Percentiles rank a stretch among this genome's conserved stretches.
Evolutionary conservation across 2,113 vertebrate species (phyloP).

Genomic region (Centropristis striata): DNA sequence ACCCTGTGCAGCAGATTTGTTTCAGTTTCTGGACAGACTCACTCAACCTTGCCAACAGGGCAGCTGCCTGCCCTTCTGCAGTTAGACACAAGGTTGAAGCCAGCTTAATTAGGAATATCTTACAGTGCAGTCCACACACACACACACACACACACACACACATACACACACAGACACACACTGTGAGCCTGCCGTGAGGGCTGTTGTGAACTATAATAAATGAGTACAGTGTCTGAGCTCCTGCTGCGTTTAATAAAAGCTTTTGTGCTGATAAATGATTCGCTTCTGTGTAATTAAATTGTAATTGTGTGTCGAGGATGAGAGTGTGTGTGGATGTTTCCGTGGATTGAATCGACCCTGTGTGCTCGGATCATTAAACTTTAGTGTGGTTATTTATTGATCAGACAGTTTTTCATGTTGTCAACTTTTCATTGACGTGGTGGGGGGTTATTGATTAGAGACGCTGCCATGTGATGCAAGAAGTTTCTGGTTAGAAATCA

Average conservation of each 20-base stretch:
- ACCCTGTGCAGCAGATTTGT: background rate
- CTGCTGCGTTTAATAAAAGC: slow-evolving; percentile 46
- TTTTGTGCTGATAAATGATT: slow-evolving; percentile 45
- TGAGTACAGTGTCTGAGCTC: slow-evolving; percentile 25
- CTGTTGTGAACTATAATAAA: slow-evolving; percentile 30
- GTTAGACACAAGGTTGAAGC: slow-evolving; percentile 39
- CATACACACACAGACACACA: slow-evolving; percentile 9
- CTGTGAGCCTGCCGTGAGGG: slow-evolving; percentile 4
- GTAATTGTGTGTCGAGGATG: slow-evolving; percentile 5
- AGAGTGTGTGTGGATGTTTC: background rate
- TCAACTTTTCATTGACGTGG: background rate
- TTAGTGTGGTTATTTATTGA: slow-evolving; percentile 8
- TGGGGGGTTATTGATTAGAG: background rate
- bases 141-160: slow-evolving; percentile 41
- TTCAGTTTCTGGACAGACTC: slow-evolving; percentile 9
- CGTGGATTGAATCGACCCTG: background rate
- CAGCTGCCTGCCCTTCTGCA: slow-evolving; percentile 45
- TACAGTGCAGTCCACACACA: slow-evolving; percentile 13
- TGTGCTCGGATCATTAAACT: background rate
- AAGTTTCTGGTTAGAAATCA: background rate
- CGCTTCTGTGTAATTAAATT: slow-evolving; percentile 33
- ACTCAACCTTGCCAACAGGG: slow-evolving; percentile 15
- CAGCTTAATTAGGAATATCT: slow-evolving; percentile 36
- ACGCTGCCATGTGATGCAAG: background rate
- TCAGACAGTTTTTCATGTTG: background rate